Base-by-base conservation (phyloP, 2,888 invertebrate genomes). In the Archaeoteleia sp. region DNA sequence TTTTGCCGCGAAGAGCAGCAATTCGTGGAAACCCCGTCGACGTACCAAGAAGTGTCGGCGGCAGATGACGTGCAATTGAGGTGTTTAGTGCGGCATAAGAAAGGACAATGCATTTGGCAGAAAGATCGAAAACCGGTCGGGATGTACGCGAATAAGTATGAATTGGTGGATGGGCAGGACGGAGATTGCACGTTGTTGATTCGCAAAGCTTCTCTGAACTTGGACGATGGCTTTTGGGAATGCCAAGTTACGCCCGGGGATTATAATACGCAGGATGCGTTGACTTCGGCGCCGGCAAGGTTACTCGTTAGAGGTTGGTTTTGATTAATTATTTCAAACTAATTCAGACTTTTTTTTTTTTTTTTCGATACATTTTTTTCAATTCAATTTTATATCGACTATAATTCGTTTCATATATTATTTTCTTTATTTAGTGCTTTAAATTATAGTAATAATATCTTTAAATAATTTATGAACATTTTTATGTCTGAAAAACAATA, bases 181-280 rank as follows among this genome's bases (percentile, higher is more conserved):
- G 92, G 92, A 14, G 96, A 96, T 86, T 96, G 96, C 86, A 94
- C 94, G 57, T 88, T 96, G 55, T 92, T 93, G 89, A 92, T 96
- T 70, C 89, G 93, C 60, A 91, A 92, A 34, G 94, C 95, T 13
- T 92, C 93, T 25, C 87, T 95, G 49, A 93, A 94, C 81, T 92
- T 94, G 67, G 96, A 96, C 79, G 95, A 96, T 78, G 96, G 95
- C 0, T 90, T 91, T 72, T 96, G 95, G 96, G 95, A 95, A 86
- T 96, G 96, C 83, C 96, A 96, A 86, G 95, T 96, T 72, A 95
- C 95, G 6, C 93, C 95, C 25, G 94, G 95, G 78, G 93, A 94
- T 86, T 93, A 93, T 78, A 81, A 78, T 5, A 68, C 78, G 5
- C 84, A 85, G 67, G 95, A 96, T 86, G 94, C 95, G 8, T 88